Evolutionary conservation across 2,113 vertebrate genomes (phyloP), one percentile per base, ranked within the genome.

Genomic region (Azemiops feae): DNA sequence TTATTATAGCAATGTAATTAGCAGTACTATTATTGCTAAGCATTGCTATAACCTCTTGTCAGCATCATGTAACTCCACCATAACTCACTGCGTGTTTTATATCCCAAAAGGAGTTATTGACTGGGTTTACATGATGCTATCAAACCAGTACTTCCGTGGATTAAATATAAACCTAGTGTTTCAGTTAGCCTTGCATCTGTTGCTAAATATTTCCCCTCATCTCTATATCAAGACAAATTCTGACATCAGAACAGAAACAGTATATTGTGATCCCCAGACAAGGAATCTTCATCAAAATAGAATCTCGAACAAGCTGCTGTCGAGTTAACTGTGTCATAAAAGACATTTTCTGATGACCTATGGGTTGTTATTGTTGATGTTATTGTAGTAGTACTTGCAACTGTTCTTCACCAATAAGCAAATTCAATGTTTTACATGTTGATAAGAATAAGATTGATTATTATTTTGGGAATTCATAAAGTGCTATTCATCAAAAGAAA

Each of bases 1-100:
- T 96, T 96, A 96, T 96, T 97, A 91, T 92, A 93, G 91, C 89
- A 23, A 93, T 92, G 23, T 93, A 98, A 97, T 97, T 97, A 97
- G 50, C 87, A 96, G 88, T 96, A 95, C 94, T 97, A 96, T 95
- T 96, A 95, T 93, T 97, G 86, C 93, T 97, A 95, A 93, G 54
- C 87, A 93, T 96, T 91, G 30, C 93, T 97, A 94, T 96, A 89
- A 94, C 95, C 89, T 95, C 93, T 97, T 97, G 94, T 96, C 96
- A 97, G 55, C 54, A 94, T 88, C 93, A 89, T 94, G 23, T 93
- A 96, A 93, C 91, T 95, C 89, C 64, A 92, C 18, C 92, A 95
- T 96, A 95, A 97, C 91, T 97, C 92, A 95, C 54, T 30, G 45
- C 69, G 30, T 93, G 60, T 93, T 96, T 95, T 95, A 89, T 90